Evolutionary conservation across 2,113 vertebrate species (phyloP), one percentile per base, ranked within the genome.

Genomic region (Pseudorasbora parva): DNA sequence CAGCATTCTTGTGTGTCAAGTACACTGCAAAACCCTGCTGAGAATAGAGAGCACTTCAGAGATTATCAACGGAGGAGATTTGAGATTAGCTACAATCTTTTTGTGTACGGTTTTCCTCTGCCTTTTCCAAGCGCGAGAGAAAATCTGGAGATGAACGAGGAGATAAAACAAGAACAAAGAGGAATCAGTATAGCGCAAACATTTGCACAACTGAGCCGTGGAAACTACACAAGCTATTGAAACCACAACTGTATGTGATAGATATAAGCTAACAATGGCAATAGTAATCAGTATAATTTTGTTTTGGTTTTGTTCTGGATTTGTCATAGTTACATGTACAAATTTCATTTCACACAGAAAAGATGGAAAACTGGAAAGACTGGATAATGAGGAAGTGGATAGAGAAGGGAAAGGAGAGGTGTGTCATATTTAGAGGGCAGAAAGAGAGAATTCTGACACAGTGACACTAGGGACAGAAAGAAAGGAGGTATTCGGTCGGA

Each of bases 401-500:
- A 60, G 74, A 54, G 37, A 4, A 69, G 33, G 82, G 45, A 64
- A 33, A 27, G 43, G 23, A 49, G 68, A 66, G 68, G 74, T 21
- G 27, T 15, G 19, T 73, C 80, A 78, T 41, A 74, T 85, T 82
- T 80, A 80, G 59, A 68, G 5, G 76, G n/a, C 12, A 60, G 64
- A 51, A 82, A 23, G 66, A 71, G 27, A 66, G 49, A 54, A 15
- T 64, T 25, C 37, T 80, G 57, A 66, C 37, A 51, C 25, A 1
- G 4, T 51, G 73, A 43, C 76, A 79, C 45, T 14, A 43, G 33
- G 69, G 85, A 62, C 21, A 3, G 66, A 51, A 51, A 60, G 33
- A 57, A 41, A 33, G 76, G 51, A 78, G 49, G 59, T n/a, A 81
- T 81, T 87, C 78, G 54, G 69, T 81, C 23, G 62, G 78, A 82